These are phyloP conservation scores for Drosophila littoralis DNA, from an alignment of 1,140 invertebrate species.

Conservation along the genomic window DNA sequence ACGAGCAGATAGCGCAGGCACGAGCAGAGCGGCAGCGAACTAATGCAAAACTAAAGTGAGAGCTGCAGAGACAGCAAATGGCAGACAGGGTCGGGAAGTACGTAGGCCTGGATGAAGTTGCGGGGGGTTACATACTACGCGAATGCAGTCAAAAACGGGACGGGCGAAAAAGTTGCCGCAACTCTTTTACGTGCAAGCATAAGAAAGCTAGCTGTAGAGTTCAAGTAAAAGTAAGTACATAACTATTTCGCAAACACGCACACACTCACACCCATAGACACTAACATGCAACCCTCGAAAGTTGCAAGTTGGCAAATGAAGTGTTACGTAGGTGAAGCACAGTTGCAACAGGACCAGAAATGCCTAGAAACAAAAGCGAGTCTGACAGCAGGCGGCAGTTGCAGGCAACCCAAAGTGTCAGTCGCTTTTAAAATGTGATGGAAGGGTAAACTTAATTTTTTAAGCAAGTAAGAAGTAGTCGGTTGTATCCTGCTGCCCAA, in stretches of 20 bases:
- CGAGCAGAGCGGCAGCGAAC: conserved; percentile 14
- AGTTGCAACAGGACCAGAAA: conserved; percentile 31
- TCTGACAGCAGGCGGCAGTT: conserved; percentile 64
- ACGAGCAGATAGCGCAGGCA: conserved; percentile 62
- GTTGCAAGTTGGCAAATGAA: conserved; percentile 70
- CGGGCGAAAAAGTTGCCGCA: conserved; percentile 76
- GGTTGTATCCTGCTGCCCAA: neutral
- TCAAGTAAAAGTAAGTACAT: conserved; percentile 80
- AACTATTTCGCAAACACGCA: conserved; percentile 78
- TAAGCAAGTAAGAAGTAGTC: neutral
- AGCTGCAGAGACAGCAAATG: conserved; percentile 24
- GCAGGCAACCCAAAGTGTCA: conserved; percentile 71
- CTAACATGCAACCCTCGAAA: conserved; percentile 65
- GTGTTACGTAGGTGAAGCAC: conserved; percentile 66
- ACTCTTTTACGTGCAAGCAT: conserved; percentile 47
- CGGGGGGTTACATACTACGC: conserved; percentile 8
- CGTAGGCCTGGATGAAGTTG: conserved; percentile 4
- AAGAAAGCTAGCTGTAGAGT: conserved; percentile 74
- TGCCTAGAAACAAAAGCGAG: conserved; percentile 50
- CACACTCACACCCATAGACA: conserved; percentile 32
- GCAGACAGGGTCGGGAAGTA: neutral
- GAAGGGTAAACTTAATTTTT: conserved; percentile 3
- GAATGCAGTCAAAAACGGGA: conserved; percentile 79
- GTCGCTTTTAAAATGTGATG: conserved; percentile 33
- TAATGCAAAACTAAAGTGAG: conserved; percentile 20